Conservation (phyloP, 2,888 invertebrate species). For the Lasioglossum malachurum region DNA sequence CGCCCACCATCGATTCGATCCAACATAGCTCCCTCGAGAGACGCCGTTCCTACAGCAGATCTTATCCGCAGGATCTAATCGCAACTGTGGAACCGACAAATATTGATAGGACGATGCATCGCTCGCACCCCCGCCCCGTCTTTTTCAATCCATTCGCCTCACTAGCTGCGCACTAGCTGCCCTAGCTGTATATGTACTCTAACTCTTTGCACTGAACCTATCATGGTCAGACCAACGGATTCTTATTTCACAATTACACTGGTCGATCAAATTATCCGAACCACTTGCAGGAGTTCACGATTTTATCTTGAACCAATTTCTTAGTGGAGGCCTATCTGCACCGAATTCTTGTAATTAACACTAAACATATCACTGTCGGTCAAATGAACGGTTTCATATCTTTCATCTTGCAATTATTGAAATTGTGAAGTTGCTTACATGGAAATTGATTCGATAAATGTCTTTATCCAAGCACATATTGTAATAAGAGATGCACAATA, state of each 20-base stretch:
- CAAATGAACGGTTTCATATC: too few relatives aligned
- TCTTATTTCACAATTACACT: too few relatives aligned
- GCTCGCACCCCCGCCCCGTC: neutral
- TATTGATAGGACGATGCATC: neutral
- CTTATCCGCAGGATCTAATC: constrained; percentile 8
- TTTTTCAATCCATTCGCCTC: neutral
- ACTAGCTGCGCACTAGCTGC: neutral
- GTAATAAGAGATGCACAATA: too few relatives aligned
- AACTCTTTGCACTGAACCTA: neutral
- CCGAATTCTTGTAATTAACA: neutral
- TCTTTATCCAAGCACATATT: too few relatives aligned
- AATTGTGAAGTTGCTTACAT: too few relatives aligned
- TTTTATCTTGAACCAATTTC: neutral
- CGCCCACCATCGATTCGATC: neutral
- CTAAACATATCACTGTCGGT: too few relatives aligned
- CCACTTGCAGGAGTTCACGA: neutral
- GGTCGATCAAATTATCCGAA: neutral
- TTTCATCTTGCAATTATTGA: too few relatives aligned
- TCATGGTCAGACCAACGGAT: neutral
- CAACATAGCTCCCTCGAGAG: neutral
- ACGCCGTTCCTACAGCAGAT: neutral
- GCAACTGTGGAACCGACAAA: neutral
- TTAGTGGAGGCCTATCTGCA: neutral
- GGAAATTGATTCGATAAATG: too few relatives aligned
- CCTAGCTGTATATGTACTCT: neutral